Conservation (phyloP, 2,113 vertebrate species). For the Orientallactaga bullata region DNA sequence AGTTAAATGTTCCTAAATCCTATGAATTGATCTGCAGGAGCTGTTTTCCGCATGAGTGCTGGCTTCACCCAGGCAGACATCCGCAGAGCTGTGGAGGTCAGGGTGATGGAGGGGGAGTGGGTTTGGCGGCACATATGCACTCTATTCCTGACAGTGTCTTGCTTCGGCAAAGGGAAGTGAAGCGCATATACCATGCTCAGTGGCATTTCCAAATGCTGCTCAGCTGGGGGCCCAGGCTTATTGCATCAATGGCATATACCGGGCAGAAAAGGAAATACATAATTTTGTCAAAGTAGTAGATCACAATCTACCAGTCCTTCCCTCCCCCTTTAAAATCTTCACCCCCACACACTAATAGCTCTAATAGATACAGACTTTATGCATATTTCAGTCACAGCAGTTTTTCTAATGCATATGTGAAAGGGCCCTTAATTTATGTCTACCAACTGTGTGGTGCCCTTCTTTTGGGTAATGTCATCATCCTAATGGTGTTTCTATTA, state of each 20-base stretch:
- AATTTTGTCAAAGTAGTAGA: constrained; percentile 91
- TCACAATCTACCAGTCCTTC: constrained; percentile 83
- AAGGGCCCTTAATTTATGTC: constrained; percentile 94
- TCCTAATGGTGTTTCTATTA: constrained; percentile 98
- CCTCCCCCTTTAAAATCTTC: constrained; percentile 87
- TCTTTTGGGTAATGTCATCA: constrained; percentile 95
- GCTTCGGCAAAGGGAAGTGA: constrained; percentile 91
- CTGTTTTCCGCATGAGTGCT: constrained; percentile 89
- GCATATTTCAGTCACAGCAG: constrained; percentile 96
- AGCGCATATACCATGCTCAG: constrained; percentile 94
- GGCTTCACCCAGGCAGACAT: constrained; percentile 87
- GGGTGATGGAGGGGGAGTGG: constrained; percentile 86
- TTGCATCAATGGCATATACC: constrained; percentile 90
- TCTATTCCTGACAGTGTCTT: constrained; percentile 89
- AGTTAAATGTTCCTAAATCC: constrained; percentile 89
- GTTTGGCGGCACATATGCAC: constrained; percentile 86
- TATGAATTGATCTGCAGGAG: constrained; percentile 88
- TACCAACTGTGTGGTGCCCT: constrained; percentile 97
- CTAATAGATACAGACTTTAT: constrained; percentile 91
- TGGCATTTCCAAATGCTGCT: constrained; percentile 96
- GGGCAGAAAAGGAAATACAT: constrained; percentile 88
- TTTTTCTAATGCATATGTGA: constrained; percentile 94
- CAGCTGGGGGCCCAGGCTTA: constrained; percentile 93
- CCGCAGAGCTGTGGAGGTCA: constrained; percentile 87
- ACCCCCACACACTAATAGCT: constrained; percentile 89